These are phyloP conservation scores for Dugesia japonica DNA, from an alignment of 2,888 invertebrate genomes.

Conservation along the genomic window DNA sequence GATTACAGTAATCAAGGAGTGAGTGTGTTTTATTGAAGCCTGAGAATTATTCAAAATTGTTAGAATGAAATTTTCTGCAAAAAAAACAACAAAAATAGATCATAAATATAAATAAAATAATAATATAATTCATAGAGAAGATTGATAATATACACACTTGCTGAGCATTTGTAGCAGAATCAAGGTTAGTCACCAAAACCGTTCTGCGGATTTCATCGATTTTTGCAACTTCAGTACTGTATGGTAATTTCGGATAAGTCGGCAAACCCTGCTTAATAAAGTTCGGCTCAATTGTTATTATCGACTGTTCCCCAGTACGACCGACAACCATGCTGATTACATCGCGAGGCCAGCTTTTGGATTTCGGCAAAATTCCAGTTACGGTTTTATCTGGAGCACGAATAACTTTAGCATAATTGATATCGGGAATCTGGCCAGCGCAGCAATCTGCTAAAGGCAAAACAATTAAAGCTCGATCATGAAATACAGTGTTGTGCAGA, in stretches of 20 bases:
- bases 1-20: no score
- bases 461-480: conserved; percentile 85
- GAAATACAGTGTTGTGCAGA: conserved; percentile 93
- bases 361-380: conserved; percentile 61
- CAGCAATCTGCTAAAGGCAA: conserved; percentile 64
- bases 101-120: no score
- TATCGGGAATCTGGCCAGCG: conserved; percentile 74
- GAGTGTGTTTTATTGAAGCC: no score
- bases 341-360: conserved; percentile 69
- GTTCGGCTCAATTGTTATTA: conserved; percentile 62
- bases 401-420: conserved; percentile 75
- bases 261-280: conserved; percentile 63
- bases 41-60: no score
- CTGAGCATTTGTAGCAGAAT: conserved; percentile 46
- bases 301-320: conserved; percentile 30
- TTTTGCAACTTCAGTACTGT: conserved; percentile 62
- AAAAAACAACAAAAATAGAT: no score
- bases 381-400: conserved; percentile 74
- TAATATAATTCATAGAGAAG: no score
- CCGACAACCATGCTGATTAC: conserved; percentile 59
- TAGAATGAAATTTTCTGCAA: no score
- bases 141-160: conserved; percentile 28
- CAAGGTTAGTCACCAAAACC: conserved; percentile 66
- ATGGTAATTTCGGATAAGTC: conserved; percentile 60
- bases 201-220: conserved; percentile 91